Evolutionary conservation across 2,113 vertebrate species (phyloP), one percentile per base, ranked within the genome.

Genomic region (Urocynchramus pylzowi): DNA sequence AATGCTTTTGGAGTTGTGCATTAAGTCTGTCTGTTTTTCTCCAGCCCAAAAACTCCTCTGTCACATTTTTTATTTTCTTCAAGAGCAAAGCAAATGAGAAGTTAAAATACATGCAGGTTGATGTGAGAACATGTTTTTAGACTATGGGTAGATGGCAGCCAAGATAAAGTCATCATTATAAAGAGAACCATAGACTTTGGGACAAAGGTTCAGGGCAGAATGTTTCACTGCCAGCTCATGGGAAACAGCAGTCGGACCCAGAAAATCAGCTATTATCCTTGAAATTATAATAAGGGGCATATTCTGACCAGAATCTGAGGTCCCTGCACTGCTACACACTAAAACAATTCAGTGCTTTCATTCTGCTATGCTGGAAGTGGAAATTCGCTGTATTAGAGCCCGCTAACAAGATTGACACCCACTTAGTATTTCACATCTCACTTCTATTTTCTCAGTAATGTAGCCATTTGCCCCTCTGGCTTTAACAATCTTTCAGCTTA

Each of bases 191-290:
- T n/a, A 87, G 85, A 85, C 89, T 94, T 87, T 13, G 27, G 94
- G 88, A 92, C 95, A 96, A 96, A 95, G 92, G 92, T 97, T 86
- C 87, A 90, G 60, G 60, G 83, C 54, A 93, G 89, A 94, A 84
- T 10, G 19, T 76, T 86, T 90, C 2, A 0, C 81, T 94, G 93
- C 75, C 77, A 87, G 67, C 73, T 89, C 91, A 67, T 44, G 80
- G 54, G 89, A 94, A 92, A 94, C 74, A 92, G 68, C 69, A 75
- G 39, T 82, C 35, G 80, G 83, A 67, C 53, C 7, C 47, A 95
- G 82, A 84, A 91, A 81, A 87, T 60, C 52, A 91, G 70, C 75
- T 82, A 67, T 49, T 94, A 77, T 24, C 63, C 42, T 54, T 82
- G 42, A 76, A 87, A 73, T 80, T 74, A 74, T 73, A 93, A 39